Conservation (phyloP, 2,888 invertebrate genomes). For the Ochropacha duplaris region DNA sequence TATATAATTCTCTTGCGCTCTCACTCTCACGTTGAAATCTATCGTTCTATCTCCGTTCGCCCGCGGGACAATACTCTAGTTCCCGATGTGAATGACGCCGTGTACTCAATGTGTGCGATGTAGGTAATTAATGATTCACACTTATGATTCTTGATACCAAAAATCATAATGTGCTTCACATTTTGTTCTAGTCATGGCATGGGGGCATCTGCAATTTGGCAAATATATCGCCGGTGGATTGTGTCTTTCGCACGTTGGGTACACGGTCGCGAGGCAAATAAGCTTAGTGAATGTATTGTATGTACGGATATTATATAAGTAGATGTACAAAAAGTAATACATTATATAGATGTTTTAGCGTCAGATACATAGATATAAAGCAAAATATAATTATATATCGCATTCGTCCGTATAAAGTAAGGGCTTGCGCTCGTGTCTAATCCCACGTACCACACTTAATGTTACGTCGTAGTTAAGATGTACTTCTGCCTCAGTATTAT, state of each 20-base stretch:
- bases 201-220: conserved; percentile 18
- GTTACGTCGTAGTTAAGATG: conserved; percentile 82
- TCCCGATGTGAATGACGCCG: conserved; percentile 59
- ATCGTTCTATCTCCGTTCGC: conserved; percentile 53
- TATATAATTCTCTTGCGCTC: conserved; percentile 20
- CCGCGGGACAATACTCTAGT: conserved; percentile 74
- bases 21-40: conserved; percentile 9
- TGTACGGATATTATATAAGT: conserved; percentile 81
- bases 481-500: conserved; percentile 84
- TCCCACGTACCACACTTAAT: conserved; percentile 81
- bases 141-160: conserved; percentile 29
- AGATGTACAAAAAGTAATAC: conserved; percentile 83
- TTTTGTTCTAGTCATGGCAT: conserved; percentile 60
- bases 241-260: conserved; percentile 70
- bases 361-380: conserved; percentile 83
- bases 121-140: conserved; percentile 28
- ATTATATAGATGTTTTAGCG: conserved; percentile 83
- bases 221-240: conserved; percentile 25
- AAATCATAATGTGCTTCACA: conserved; percentile 37
- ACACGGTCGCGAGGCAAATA: conserved; percentile 65
- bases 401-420: conserved; percentile 83
- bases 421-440: conserved; percentile 82
- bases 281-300: conserved; percentile 82
- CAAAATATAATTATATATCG: conserved; percentile 82
- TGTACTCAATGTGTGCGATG: conserved; percentile 69